A percentile compares a stretch with the other conserved stretches of the same genome.
These are phyloP conservation scores for Bambusicola thoracicus DNA, from an alignment of 2,113 vertebrate genomes.

Conservation along the genomic window DNA sequence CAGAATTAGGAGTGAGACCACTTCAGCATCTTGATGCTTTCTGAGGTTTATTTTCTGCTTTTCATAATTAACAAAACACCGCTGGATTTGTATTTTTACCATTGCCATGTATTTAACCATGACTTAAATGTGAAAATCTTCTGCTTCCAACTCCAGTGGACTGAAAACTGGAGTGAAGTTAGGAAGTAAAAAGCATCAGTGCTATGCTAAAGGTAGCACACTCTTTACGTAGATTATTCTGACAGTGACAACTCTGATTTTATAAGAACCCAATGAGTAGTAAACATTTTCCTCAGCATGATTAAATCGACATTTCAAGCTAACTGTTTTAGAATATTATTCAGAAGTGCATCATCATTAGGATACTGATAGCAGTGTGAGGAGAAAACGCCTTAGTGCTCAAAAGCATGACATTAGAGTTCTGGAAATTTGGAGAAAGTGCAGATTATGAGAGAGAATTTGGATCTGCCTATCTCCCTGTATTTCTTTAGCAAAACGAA, in stretches of 20 bases:
- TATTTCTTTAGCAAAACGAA: neutral
- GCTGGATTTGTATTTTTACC: neutral
- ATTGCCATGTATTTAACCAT: neutral
- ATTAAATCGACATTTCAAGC: neutral
- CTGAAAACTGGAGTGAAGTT: neutral
- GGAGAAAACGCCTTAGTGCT: neutral
- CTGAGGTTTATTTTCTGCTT: neutral
- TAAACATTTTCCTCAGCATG: neutral
- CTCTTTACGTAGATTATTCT: neutral
- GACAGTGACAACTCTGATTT: neutral
- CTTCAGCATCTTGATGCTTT: neutral
- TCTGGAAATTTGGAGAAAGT: neutral
- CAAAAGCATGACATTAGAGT: neutral
- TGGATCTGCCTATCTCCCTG: neutral
- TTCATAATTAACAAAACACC: neutral
- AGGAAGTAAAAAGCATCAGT: neutral
- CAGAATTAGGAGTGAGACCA: neutral
- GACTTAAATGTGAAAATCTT: neutral
- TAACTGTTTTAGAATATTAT: neutral
- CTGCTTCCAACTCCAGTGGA: neutral
- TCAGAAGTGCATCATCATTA: neutral
- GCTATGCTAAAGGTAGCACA: neutral
- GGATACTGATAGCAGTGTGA: neutral
- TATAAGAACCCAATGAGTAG: neutral
- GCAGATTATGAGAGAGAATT: neutral